Evolutionary conservation across 2,797 vertebrate genomes (phyloP).

Genomic region (Pristis pectinata): DNA sequence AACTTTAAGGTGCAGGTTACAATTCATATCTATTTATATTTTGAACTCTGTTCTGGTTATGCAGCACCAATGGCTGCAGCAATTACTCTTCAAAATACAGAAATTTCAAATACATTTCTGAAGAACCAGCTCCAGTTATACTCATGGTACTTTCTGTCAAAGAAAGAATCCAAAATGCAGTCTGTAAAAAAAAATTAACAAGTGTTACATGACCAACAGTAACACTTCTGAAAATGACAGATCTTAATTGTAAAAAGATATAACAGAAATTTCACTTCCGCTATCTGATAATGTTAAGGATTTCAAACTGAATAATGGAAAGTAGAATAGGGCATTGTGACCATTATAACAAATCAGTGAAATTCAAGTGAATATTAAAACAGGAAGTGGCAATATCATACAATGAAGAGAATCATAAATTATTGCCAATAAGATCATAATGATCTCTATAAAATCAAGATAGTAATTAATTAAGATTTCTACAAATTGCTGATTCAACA

Average conservation of each 20-base stretch:
- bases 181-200: neutral
- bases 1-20: neutral
- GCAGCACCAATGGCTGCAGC: neutral
- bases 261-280: neutral
- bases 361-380: neutral
- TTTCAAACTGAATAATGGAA: neutral
- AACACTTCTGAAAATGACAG: neutral
- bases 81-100: neutral
- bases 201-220: neutral
- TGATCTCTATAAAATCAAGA: neutral
- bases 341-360: neutral
- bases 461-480: conserved; percentile 1
- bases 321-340: neutral
- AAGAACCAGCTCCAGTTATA: neutral
- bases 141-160: neutral
- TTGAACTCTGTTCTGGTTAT: neutral
- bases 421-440: neutral
- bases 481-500: neutral
- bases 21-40: neutral
- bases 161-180: neutral
- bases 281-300: neutral
- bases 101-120: neutral
- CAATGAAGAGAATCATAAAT: neutral
- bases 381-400: neutral
- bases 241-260: neutral